Percentiles rank a stretch among this genome's conserved stretches.
Conservation (phyloP, 2,888 invertebrate species). For the Pachliopta kotzebuea region DNA sequence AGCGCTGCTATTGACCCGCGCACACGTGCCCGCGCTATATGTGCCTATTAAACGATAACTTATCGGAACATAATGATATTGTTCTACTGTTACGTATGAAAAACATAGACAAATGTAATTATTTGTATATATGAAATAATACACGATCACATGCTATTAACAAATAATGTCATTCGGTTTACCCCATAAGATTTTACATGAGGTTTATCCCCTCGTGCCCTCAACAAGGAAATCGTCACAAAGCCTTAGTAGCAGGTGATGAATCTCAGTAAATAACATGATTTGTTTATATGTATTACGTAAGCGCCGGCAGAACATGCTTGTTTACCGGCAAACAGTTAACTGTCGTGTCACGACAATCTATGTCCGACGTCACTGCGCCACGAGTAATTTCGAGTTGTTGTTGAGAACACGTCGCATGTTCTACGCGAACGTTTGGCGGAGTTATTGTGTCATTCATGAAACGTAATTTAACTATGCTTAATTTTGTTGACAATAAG, state of each 20-base stretch:
- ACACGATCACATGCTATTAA: neutral
- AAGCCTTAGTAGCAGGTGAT: constrained; percentile 5
- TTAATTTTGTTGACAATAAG: too few species aligned
- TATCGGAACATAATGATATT: constrained; percentile 17
- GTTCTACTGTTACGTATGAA: constrained; percentile 11
- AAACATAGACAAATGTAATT: neutral
- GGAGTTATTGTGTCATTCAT: constrained; percentile 21
- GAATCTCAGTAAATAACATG: constrained; percentile 25
- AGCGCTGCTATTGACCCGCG: constrained; percentile 34
- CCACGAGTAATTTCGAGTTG: constrained; percentile 18
- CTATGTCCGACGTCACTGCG: constrained; percentile 18
- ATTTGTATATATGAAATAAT: neutral
- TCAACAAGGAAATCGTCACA: constrained; percentile 12
- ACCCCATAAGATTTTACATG: neutral
- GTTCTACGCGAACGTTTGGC: constrained; percentile 15
- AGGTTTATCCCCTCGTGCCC: constrained; percentile 4
- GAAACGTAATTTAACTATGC: neutral
- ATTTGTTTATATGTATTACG: constrained; percentile 28
- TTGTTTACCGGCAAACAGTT: constrained; percentile 25
- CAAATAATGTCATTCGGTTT: neutral
- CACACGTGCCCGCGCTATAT: constrained; percentile 36
- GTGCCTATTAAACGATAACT: constrained; percentile 15
- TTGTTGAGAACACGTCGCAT: constrained; percentile 11
- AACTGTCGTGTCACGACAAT: constrained; percentile 25
- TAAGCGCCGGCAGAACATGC: constrained; percentile 20